Evolutionary conservation across 1,140 invertebrate species (phyloP).

Genomic region (Uloborus diversus): DNA sequence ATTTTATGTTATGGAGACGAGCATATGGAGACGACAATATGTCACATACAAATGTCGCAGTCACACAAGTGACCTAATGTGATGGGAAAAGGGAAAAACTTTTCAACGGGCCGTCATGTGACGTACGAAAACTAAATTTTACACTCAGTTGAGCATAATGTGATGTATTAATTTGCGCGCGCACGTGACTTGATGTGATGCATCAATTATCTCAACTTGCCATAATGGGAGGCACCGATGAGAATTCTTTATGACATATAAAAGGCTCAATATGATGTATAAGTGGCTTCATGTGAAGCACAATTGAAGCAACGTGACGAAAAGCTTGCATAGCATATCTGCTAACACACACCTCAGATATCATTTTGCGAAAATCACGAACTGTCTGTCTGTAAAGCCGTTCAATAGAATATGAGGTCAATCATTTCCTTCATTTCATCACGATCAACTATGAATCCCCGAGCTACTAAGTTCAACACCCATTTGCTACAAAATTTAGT

Average conservation of each 20-base stretch:
- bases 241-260: neutral
- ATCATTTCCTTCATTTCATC: neutral
- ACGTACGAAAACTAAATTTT: too few species aligned
- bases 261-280: neutral
- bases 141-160: too few species aligned
- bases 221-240: neutral
- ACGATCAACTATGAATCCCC: constrained; percentile 12
- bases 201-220: too few species aligned
- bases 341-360: neutral
- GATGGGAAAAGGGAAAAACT: too few species aligned
- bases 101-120: too few species aligned
- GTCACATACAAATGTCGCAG: too few species aligned
- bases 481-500: constrained; percentile 29
- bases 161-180: too few species aligned
- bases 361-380: neutral
- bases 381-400: too few species aligned
- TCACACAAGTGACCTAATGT: too few species aligned
- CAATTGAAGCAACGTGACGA: neutral
- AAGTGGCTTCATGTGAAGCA: neutral
- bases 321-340: neutral
- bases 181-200: too few species aligned
- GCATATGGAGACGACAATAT: too few species aligned
- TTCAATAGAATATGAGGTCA: neutral
- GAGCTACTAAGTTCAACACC: neutral
- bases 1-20: neutral